Percentiles rank a stretch among this genome's conserved stretches.
Conservation (phyloP, 2,797 vertebrate genomes). For the Remorina albescens region DNA sequence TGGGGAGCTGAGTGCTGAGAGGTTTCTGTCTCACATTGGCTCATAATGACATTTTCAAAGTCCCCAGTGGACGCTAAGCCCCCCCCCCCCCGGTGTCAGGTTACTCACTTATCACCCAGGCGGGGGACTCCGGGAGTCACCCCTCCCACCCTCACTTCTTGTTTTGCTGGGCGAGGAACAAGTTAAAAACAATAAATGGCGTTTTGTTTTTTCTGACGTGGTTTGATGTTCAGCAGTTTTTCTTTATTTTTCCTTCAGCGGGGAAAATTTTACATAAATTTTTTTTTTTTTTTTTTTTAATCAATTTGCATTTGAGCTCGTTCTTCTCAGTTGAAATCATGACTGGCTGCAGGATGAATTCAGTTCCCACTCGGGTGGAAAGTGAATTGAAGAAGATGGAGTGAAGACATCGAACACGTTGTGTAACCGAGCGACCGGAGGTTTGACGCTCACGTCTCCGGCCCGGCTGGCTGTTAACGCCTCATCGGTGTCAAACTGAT, state of each 20-base stretch:
- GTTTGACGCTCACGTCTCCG: conserved; percentile 39
- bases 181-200: too few relatives aligned
- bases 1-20: conserved; percentile 46
- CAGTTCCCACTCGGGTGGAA: neutral
- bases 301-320: too few relatives aligned
- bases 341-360: neutral
- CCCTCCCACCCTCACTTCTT: conserved; percentile 18
- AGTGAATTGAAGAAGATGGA: neutral
- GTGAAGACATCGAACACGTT: too few relatives aligned
- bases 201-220: too few relatives aligned
- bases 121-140: conserved; percentile 34
- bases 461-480: too few relatives aligned
- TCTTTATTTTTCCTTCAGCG: too few relatives aligned
- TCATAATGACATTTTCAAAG: conserved; percentile 67
- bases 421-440: neutral
- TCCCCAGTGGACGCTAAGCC: conserved; percentile 56
- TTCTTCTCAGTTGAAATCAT: too few relatives aligned
- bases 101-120: conserved; percentile 61
- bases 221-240: too few relatives aligned
- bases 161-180: too few relatives aligned
- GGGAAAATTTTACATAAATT: too few relatives aligned
- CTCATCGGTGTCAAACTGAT: too few relatives aligned
- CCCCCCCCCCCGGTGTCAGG: conserved; percentile 58
- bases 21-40: conserved; percentile 42
- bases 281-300: too few relatives aligned